phyloP scores from a whole-genome alignment of 2,797 vertebrate species.

The Pyrocephalus nanus region DNA sequence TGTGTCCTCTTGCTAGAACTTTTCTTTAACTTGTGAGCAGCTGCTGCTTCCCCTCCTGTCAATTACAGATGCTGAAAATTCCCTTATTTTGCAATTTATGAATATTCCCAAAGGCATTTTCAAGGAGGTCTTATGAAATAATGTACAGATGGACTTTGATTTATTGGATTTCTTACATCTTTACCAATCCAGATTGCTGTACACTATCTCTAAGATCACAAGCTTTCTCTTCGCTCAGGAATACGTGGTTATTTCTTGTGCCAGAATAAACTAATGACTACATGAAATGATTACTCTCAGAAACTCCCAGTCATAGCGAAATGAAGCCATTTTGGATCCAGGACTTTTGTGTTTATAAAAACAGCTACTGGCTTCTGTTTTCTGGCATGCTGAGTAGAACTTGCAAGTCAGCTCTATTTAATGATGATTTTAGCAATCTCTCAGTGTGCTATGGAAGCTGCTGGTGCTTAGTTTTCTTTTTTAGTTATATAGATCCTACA shows the following conservation, averaged over 20 bases:
- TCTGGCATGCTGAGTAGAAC: not conserved
- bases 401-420: constrained; percentile 29
- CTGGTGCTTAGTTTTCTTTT: not conserved
- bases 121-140: not conserved
- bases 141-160: not conserved
- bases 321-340: not conserved
- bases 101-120: not conserved
- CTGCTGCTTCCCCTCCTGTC: not conserved
- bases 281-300: constrained; percentile 5
- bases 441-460: not conserved
- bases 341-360: not conserved
- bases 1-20: not conserved
- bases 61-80: not conserved
- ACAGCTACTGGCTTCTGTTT: not conserved
- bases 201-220: not conserved
- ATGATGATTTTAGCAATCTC: not conserved
- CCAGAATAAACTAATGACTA: constrained; percentile 43
- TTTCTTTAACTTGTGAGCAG: not conserved
- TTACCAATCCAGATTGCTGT: not conserved
- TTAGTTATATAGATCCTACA: not conserved
- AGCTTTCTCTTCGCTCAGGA: not conserved
- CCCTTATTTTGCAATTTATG: not conserved
- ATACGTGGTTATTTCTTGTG: not conserved
- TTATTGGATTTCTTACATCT: not conserved
- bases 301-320: not conserved